These are phyloP conservation scores for Cairina moschata DNA, from an alignment of 2,113 vertebrate species.

Conservation along the genomic window DNA sequence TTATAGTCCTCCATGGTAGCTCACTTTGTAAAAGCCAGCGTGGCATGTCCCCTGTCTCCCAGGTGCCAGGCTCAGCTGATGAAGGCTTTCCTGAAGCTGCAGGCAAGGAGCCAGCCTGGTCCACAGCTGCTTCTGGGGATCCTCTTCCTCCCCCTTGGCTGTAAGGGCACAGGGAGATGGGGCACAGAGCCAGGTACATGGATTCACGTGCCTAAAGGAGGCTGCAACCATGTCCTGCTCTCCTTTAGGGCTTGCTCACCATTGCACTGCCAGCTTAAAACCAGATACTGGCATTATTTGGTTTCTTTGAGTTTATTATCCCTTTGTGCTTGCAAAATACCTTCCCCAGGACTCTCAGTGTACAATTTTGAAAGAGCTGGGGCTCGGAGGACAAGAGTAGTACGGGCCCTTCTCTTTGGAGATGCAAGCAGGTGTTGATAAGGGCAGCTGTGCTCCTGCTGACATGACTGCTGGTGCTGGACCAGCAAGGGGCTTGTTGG, in stretches of 20 bases:
- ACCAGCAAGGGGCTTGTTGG: neutral
- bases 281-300: neutral
- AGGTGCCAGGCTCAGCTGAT: neutral
- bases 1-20: neutral
- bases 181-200: neutral
- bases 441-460: neutral
- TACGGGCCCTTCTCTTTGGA: neutral
- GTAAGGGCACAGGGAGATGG: neutral
- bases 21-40: neutral
- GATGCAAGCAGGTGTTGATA: neutral
- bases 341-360: neutral
- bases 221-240: neutral
- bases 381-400: neutral
- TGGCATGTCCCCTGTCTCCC: neutral
- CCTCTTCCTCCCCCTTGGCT: no score
- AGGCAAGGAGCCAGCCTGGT: no score
- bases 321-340: neutral
- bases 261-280: neutral
- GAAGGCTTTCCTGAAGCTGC: neutral
- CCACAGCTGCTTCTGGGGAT: no score
- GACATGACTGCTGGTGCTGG: neutral
- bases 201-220: neutral
- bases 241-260: neutral
- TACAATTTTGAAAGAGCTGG: neutral
- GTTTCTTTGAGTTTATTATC: neutral